Conservation (phyloP, 2,888 invertebrate genomes). For the Patella caerulea region DNA sequence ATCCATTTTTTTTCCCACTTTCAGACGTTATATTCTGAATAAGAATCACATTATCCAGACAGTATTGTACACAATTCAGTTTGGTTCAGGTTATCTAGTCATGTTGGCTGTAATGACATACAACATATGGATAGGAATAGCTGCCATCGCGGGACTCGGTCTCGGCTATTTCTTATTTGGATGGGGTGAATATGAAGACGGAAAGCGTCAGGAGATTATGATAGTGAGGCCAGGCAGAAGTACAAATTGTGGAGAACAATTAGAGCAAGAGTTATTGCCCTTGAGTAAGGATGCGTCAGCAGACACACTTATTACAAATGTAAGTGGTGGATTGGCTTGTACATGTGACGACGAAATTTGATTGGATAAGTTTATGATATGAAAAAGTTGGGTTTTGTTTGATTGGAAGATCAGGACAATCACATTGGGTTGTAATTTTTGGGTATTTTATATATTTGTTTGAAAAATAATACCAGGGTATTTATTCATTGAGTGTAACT, state of each 20-base stretch:
- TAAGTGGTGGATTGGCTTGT: background rate
- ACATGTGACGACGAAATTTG: background rate
- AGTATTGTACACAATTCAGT: constrained; percentile 42
- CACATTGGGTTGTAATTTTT: too few relatives aligned
- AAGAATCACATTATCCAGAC: constrained; percentile 49
- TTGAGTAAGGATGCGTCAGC: background rate
- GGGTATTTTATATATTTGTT: too few relatives aligned
- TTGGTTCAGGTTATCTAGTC: constrained; percentile 44
- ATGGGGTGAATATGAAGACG: constrained; percentile 19
- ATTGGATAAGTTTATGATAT: too few relatives aligned
- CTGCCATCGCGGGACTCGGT: constrained; percentile 37
- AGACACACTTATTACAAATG: background rate
- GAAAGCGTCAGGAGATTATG: background rate
- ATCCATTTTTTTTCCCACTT: constrained; percentile 10
- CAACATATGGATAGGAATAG: constrained; percentile 45
- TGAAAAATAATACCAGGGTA: too few relatives aligned
- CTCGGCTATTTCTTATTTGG: constrained; percentile 35
- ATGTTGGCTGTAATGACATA: constrained; percentile 53
- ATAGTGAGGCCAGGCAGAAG: background rate
- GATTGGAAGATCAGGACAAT: too few relatives aligned
- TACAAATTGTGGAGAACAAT: background rate
- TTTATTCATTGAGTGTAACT: too few relatives aligned
- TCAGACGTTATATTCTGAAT: constrained; percentile 45
- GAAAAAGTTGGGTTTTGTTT: too few relatives aligned
- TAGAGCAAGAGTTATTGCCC: background rate